Evolutionary conservation across 2,888 invertebrate genomes (phyloP).

Genomic region (Nymphalis urticae): DNA sequence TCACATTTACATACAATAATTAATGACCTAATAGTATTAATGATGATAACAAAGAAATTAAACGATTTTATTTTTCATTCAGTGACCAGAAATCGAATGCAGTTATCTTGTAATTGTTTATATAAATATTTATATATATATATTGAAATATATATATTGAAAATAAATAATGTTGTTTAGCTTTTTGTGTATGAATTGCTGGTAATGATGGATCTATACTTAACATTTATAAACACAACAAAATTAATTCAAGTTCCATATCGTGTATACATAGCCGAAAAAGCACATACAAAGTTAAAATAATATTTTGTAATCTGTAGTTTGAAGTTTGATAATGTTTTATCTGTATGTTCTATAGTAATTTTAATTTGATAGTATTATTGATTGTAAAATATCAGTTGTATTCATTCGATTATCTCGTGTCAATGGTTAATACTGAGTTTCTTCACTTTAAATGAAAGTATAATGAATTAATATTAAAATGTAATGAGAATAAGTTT

Average conservation of each 20-base stretch:
- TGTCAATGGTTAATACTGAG: conserved; percentile 24
- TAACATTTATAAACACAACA: too few relatives aligned
- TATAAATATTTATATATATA: too few relatives aligned
- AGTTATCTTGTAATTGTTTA: too few relatives aligned
- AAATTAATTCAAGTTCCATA: background rate
- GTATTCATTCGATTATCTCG: conserved; percentile 33
- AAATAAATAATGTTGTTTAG: too few relatives aligned
- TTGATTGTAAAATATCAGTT: conserved; percentile 44
- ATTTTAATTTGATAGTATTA: conserved; percentile 34
- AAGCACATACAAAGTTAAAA: background rate
- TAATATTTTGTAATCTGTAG: conserved; percentile 5
- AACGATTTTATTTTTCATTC: too few relatives aligned
- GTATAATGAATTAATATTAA: conserved; percentile 9
- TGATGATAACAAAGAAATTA: too few relatives aligned
- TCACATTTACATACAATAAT: too few relatives aligned
- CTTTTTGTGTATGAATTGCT: too few relatives aligned
- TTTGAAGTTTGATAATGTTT: background rate
- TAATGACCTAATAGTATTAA: too few relatives aligned
- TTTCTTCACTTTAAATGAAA: conserved; percentile 8
- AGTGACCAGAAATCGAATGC: too few relatives aligned
- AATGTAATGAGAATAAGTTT: conserved; percentile 18
- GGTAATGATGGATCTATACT: too few relatives aligned
- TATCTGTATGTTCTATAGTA: conserved; percentile 24
- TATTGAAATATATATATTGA: too few relatives aligned
- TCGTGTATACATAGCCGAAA: background rate